Evolutionary conservation across 2,888 invertebrate genomes (phyloP), one percentile per base, ranked within the genome.

Genomic region (Pammene fasciana): DNA sequence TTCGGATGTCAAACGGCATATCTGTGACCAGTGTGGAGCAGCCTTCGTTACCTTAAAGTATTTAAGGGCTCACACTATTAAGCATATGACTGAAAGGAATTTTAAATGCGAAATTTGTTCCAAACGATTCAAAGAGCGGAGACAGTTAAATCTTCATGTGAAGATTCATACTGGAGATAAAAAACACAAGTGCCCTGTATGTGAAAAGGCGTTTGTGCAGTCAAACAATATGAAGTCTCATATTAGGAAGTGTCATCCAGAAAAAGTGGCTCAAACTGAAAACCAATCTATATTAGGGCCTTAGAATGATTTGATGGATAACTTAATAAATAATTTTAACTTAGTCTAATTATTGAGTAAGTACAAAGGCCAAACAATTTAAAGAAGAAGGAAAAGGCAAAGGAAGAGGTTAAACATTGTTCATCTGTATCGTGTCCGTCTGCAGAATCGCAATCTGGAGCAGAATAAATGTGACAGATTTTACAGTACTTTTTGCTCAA

Each of bases 191-290:
- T 88, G 88, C 52, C 43, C 38, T 0, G 65, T 80, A 0, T 87
- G 88, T 46, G 52, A 76, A 0, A 83, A 83, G n/a, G 79, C 82
- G 8, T 89, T 86, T 62, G 85, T 85, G 0, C 84, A 86, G 43
- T 73, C 72, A 43, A 67, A 78, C 1, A 83, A 82, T 36, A 71
- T 84, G 43, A 84, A 79, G 43, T 82, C 78, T 68, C 85, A 86
- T 65, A 74, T 83, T 7, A 73, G 68, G n/a, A 83, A 72, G 52
- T 67, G 72, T 48, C 85, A 86, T 66, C 79, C 80, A 0, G 81
- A 78, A n/a, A n/a, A 18, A n/a, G 13, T 43, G 5, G 41, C 8
- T 13, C 0, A 54, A 54, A n/a, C 13, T 34, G 52, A 26, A 34
- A 18, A 10, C 8, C 10, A 18, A 50, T 9, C 50, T 18, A 14